Conservation (phyloP, 2,113 vertebrate genomes). For the Fulica atra region DNA sequence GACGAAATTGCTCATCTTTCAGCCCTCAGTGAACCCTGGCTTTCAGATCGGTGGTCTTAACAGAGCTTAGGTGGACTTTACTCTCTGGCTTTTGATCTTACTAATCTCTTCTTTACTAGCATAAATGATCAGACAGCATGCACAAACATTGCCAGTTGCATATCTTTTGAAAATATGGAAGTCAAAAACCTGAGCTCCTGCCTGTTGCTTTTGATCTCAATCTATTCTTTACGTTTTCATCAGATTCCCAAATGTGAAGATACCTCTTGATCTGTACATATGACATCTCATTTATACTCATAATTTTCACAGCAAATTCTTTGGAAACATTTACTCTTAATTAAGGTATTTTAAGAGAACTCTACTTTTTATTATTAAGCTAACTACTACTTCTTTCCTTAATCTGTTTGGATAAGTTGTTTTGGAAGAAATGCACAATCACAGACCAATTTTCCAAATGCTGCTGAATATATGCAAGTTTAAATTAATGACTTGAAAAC, state of each 20-base stretch:
- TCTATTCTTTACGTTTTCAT: background rate
- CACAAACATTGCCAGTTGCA: constrained; percentile 32
- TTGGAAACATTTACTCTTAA: background rate
- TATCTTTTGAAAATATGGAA: constrained; percentile 19
- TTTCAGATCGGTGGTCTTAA: constrained; percentile 9
- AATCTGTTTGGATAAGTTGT: background rate
- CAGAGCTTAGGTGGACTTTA: constrained; percentile 36
- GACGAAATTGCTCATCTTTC: constrained; percentile 15
- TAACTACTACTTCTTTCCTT: background rate
- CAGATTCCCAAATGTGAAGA: background rate
- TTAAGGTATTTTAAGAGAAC: background rate
- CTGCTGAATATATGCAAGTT: background rate
- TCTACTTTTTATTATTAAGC: background rate
- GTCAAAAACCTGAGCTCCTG: background rate
- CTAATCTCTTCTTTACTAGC: constrained; percentile 6
- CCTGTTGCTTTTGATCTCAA: constrained; percentile 30
- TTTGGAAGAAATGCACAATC: constrained; percentile 3
- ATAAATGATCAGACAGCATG: constrained; percentile 56
- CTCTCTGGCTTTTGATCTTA: constrained; percentile 47
- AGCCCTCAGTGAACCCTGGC: background rate
- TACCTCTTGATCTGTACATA: background rate
- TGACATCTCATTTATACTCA: background rate
- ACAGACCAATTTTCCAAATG: constrained; percentile 13
- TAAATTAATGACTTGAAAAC: constrained; percentile 34
- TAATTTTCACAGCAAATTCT: background rate